Evolutionary conservation across 2,797 vertebrate species (phyloP), one percentile per base, ranked within the genome.

Genomic region (Pygocentrus nattereri): DNA sequence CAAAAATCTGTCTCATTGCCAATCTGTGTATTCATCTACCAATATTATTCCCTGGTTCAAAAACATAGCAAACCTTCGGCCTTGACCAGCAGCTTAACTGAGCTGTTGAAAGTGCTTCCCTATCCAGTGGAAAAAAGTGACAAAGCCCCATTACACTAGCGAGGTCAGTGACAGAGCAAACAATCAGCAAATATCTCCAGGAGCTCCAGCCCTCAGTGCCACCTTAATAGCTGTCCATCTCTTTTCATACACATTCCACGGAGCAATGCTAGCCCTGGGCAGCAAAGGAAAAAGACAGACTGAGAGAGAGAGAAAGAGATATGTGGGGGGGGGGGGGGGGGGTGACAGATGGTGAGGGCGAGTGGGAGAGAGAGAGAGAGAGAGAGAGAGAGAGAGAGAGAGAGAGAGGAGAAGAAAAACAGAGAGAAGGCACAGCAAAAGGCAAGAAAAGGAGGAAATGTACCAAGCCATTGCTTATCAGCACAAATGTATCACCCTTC

Each of bases 151-250:
- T 84, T 79, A 80, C 62, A 72, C 62, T 70, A 78, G 68, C 25
- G 59, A 80, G 79, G 82, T 84, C 50, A 77, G 44, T 68, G 62
- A 69, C 52, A 69, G 69, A 84, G 58, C 69, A 84, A 79, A 80
- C 79, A 84, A 83, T 84, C 80, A 82, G 70, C 64, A 73, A 83
- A 68, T 79, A 82, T 74, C 71, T 70, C 49, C 68, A 64, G 74
- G 71, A 85, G 27, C 80, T 31, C n/a, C n/a, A 56, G 64, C 65
- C 49, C 78, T 80, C 64, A 21, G 56, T 23, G 73, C 72, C 79
- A 82, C 41, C 81, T 67, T 58, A 77, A 74, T 74, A 85, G 82
- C 65, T 62, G 81, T 59, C 85, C 80, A 64, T 81, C 58, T 67
- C 61, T 81, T 65, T 64, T 80, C 74, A 85, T 71, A 82, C 47